Evolutionary conservation across 2,888 invertebrate species (phyloP).

Genomic region (Laothoe populi): DNA sequence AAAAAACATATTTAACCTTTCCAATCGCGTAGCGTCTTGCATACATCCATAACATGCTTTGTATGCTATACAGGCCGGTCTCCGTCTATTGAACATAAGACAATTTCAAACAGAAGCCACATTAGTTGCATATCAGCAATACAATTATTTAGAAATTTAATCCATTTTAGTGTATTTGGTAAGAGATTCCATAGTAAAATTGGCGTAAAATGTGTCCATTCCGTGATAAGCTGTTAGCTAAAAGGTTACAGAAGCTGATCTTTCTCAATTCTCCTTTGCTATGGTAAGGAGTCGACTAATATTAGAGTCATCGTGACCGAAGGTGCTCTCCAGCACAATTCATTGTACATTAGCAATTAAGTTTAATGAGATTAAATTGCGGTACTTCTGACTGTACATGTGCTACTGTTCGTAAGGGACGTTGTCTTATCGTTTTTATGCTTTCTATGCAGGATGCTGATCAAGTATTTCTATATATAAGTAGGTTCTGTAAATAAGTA

Average conservation of each 20-base stretch:
- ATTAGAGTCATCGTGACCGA: constrained; percentile 69
- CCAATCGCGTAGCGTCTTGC: constrained; percentile 48
- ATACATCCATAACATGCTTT: constrained; percentile 56
- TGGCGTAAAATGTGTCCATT: background rate
- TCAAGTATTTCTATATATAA: constrained; percentile 24
- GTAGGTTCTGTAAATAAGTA: background rate
- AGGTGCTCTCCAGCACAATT: constrained; percentile 65
- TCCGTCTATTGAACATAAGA: constrained; percentile 33
- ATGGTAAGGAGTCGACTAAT: constrained; percentile 18
- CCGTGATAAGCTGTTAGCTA: background rate
- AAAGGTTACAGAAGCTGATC: background rate
- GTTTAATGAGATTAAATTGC: constrained; percentile 76
- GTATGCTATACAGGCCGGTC: constrained; percentile 52
- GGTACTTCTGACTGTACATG: constrained; percentile 71
- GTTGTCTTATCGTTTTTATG: constrained; percentile 6
- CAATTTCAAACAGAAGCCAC: constrained; percentile 11
- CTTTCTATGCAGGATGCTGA: constrained; percentile 33
- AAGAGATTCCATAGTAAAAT: background rate
- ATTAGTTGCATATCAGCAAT: background rate
- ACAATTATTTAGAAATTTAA: background rate
- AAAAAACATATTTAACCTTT: constrained; percentile 45
- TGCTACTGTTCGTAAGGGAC: constrained; percentile 42
- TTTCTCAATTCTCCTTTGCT: constrained; percentile 1
- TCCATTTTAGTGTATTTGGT: background rate
- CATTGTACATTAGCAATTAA: constrained; percentile 78